Conservation (phyloP, 2,888 invertebrate species). For the Acronicta alni region DNA sequence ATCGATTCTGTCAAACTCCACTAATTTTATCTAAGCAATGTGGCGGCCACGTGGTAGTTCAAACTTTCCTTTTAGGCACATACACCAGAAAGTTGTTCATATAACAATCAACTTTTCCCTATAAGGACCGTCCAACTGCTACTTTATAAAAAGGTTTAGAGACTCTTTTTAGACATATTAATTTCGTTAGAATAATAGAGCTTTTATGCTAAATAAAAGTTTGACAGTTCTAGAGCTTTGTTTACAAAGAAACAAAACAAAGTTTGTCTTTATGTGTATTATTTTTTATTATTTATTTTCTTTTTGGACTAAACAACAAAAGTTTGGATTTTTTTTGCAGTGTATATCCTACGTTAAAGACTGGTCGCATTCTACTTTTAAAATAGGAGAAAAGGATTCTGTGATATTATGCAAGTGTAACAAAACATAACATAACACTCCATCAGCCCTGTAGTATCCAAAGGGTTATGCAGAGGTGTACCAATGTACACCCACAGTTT, state of each 20-base stretch:
- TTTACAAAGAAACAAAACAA: constrained; percentile 9
- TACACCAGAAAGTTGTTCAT: constrained; percentile 23
- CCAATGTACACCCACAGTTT: no score
- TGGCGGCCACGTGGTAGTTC: constrained; percentile 22
- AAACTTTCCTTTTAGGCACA: constrained; percentile 48
- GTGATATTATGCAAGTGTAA: no score
- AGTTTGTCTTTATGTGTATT: constrained; percentile 6
- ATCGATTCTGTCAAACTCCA: constrained; percentile 22
- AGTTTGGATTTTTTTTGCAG: constrained; percentile 25
- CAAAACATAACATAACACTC: no score
- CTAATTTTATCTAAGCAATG: constrained; percentile 43
- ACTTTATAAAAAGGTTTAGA: constrained; percentile 21
- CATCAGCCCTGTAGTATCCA: no score
- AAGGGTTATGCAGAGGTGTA: no score
- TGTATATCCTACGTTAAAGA: not conserved
- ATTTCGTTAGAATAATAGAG: constrained; percentile 23
- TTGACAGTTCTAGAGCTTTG: constrained; percentile 15
- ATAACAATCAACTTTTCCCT: constrained; percentile 33
- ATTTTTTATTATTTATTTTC: constrained; percentile 32
- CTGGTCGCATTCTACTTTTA: no score
- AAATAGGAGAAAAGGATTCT: no score
- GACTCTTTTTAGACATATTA: constrained; percentile 13
- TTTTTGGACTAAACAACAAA: constrained; percentile 22
- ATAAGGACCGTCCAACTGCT: constrained; percentile 5
- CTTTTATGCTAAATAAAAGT: constrained; percentile 26